Percentiles rank a stretch among this genome's conserved stretches.
Evolutionary conservation across 2,113 vertebrate species (phyloP).

Genomic region (Hymenochirus boettgeri): DNA sequence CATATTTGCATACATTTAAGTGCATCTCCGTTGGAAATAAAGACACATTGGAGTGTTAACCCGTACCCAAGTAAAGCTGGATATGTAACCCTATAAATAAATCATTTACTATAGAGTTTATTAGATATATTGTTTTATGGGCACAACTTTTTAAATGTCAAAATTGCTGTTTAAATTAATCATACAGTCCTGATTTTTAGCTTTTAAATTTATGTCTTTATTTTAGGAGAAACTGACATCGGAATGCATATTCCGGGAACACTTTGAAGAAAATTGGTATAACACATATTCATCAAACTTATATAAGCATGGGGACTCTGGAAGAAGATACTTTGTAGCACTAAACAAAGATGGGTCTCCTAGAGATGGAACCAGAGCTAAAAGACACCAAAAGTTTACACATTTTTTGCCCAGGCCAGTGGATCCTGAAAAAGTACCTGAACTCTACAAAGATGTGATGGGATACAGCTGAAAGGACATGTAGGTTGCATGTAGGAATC

Average conservation of each 20-base stretch:
- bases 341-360: slow-evolving; percentile 94
- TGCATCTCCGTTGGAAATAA: no score
- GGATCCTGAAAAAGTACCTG: slow-evolving; percentile 91
- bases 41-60: no score
- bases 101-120: no score
- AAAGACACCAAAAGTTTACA: slow-evolving; percentile 95
- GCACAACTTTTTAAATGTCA: no score
- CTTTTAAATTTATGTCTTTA: slow-evolving; percentile 25
- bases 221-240: slow-evolving; percentile 84
- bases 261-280: slow-evolving; percentile 99
- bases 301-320: slow-evolving; percentile 90
- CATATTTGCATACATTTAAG: no score
- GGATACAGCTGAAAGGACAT: slow-evolving; percentile 75
- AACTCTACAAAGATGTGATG: slow-evolving; percentile 87
- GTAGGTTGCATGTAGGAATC: slow-evolving; percentile 36
- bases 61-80: no score
- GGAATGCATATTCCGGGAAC: slow-evolving; percentile 95
- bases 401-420: slow-evolving; percentile 95
- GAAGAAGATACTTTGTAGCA: slow-evolving; percentile 88
- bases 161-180: no score
- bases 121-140: no score
- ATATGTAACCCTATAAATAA: no score
- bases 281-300: slow-evolving; percentile 96
- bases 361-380: slow-evolving; percentile 88
- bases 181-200: no score